These are phyloP conservation scores for Trachops cirrhosus DNA, from an alignment of 2,797 vertebrate genomes.

Conservation along the genomic window DNA sequence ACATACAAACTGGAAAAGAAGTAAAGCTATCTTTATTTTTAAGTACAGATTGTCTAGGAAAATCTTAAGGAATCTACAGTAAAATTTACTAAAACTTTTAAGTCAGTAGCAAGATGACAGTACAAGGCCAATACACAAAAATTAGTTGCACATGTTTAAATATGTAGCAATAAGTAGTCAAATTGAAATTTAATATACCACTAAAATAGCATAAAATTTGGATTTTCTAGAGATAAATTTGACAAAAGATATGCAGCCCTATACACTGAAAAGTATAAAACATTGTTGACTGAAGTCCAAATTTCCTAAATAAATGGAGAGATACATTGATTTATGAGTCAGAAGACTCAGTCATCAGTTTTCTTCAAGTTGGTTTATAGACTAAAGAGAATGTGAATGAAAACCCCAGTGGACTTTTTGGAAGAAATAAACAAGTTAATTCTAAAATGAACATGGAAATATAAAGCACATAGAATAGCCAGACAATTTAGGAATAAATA, in stretches of 20 bases:
- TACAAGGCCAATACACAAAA: background rate
- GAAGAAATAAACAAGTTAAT: background rate
- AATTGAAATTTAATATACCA: background rate
- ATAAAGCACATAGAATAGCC: background rate
- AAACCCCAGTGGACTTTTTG: background rate
- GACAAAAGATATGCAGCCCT: background rate
- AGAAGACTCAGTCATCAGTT: background rate
- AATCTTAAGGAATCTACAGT: background rate
- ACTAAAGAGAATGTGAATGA: background rate
- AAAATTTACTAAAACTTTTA: background rate
- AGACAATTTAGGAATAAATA: background rate
- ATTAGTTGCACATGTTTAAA: background rate
- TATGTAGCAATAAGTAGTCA: background rate
- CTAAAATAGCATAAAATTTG: background rate
- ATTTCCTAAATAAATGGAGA: background rate
- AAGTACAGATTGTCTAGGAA: background rate
- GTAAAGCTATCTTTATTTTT: background rate
- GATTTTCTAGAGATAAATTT: background rate
- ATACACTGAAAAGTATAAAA: background rate
- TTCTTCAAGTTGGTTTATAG: background rate
- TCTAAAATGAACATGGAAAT: no score
- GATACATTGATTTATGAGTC: background rate
- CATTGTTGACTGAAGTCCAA: background rate
- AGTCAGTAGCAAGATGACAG: background rate
- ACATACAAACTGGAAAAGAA: background rate